Evolutionary conservation across 2,797 vertebrate genomes (phyloP).

Genomic region (Okamejei kenojei): DNA sequence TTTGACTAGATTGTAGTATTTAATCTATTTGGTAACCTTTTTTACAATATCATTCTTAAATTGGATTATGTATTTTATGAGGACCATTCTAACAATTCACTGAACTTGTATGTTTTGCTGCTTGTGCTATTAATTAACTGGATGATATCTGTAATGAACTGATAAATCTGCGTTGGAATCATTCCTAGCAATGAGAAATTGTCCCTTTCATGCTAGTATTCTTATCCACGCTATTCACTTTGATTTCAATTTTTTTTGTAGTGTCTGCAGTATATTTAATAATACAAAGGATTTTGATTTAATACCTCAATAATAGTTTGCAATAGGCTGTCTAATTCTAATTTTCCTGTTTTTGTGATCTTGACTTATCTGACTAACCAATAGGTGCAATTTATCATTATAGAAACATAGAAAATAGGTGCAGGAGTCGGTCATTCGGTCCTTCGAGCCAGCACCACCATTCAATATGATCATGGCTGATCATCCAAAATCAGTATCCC

Average conservation of each 20-base stretch:
- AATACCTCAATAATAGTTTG: neutral
- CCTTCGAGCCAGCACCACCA: no score
- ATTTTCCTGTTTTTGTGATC: neutral
- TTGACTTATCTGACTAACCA: neutral
- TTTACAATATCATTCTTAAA: neutral
- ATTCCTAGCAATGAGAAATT: neutral
- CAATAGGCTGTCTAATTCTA: neutral
- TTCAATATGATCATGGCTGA: no score
- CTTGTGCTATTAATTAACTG: neutral
- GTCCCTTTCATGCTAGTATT: neutral
- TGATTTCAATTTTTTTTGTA: neutral
- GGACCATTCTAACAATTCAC: neutral
- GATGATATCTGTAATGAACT: neutral
- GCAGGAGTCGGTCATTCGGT: no score
- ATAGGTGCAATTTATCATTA: neutral
- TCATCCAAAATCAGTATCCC: no score
- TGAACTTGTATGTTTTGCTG: neutral
- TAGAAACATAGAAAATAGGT: no score
- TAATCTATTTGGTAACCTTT: neutral
- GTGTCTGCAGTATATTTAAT: neutral
- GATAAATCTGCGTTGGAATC: neutral
- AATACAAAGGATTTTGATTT: neutral
- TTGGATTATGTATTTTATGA: neutral
- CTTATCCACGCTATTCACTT: neutral
- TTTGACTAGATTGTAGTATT: neutral